Evolutionary conservation across 1,140 invertebrate species (phyloP).

Genomic region (Zophobas atratus): DNA sequence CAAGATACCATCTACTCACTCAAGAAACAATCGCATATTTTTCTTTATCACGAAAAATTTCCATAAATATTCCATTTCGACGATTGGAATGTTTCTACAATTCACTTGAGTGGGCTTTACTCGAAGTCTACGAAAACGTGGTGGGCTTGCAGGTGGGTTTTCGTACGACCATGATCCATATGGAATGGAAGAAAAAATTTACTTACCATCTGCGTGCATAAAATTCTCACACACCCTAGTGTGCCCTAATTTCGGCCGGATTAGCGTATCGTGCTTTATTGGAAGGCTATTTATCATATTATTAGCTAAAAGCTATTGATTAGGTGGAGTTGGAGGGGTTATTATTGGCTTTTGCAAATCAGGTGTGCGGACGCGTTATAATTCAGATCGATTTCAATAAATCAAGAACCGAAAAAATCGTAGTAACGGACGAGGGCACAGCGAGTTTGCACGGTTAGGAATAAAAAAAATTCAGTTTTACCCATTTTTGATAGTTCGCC

Average conservation of each 20-base stretch:
- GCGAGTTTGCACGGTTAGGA: too few species aligned
- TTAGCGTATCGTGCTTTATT: not conserved
- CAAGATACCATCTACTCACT: not conserved
- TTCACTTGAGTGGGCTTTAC: slow-evolving; percentile 22
- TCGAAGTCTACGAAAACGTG: slow-evolving; percentile 10
- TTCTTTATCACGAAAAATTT: not conserved
- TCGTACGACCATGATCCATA: slow-evolving; percentile 20
- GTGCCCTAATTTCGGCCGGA: slow-evolving; percentile 5
- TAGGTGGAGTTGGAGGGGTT: not conserved
- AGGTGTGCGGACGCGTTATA: too few species aligned
- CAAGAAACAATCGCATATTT: not conserved
- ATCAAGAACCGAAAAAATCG: too few species aligned
- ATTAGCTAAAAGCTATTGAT: not conserved
- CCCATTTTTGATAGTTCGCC: too few species aligned
- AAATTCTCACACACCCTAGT: not conserved
- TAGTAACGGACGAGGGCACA: too few species aligned
- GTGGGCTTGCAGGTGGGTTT: slow-evolving; percentile 23
- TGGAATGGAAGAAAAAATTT: slow-evolving; percentile 6
- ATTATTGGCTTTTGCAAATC: too few species aligned
- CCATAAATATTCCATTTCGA: not conserved
- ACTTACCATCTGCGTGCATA: slow-evolving; percentile 20
- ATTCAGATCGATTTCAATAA: too few species aligned
- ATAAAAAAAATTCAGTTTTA: too few species aligned
- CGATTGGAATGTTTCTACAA: not conserved
- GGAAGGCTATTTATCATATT: slow-evolving; percentile 24